Base-by-base conservation (phyloP, 2,113 vertebrate species). In the Mirza zaza region DNA sequence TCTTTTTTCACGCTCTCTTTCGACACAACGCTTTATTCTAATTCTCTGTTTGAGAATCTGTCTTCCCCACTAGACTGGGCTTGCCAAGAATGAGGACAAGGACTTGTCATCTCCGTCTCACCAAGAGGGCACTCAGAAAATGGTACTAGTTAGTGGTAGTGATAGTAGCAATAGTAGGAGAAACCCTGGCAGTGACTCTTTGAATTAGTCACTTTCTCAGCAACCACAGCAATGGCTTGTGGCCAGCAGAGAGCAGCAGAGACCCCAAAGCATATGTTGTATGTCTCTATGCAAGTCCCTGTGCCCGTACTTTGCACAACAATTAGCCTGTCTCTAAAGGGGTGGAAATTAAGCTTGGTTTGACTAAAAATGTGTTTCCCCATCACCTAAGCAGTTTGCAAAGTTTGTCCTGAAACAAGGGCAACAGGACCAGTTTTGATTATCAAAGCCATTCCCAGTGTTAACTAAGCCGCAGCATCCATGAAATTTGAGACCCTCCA, bases 231-330 rank as follows among this genome's bases (percentile, higher is more conserved):
- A 70, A 77, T 52, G 29, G 68, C 42, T 39, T 87, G 39, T 52
- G 93, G 57, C 86, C 93, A 96, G 94, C 73, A 98, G 97, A 96
- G 94, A n/a, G 93, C 96, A 97, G 96, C 94, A 96, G 86, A 97
- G 91, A 83, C 45, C 27, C 48, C 29, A 18, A 87, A 91, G 71
- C 65, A 42, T 36, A 75, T 50, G 32, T n/a, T 63, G 29, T 57
- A 4, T 55, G 9, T 42, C 68, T 70, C 57, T 4, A 12, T 14
- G 9, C 25, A 42, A 68, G 77, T 45, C 29, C 34, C 2, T 6
- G n/a, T 7, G 42, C 10, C 48, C 21, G 23, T 67, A 79, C 36
- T 17, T 71, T 50, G 83, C 61, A 8, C 77, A 45, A 32, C n/a
- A 42, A 52, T 82, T 86, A 80, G 71, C 80, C 45, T 87, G 48